Evolutionary conservation across 2,797 vertebrate species (phyloP), one percentile per base, ranked within the genome.

Genomic region (Lophotriccus pileatus): DNA sequence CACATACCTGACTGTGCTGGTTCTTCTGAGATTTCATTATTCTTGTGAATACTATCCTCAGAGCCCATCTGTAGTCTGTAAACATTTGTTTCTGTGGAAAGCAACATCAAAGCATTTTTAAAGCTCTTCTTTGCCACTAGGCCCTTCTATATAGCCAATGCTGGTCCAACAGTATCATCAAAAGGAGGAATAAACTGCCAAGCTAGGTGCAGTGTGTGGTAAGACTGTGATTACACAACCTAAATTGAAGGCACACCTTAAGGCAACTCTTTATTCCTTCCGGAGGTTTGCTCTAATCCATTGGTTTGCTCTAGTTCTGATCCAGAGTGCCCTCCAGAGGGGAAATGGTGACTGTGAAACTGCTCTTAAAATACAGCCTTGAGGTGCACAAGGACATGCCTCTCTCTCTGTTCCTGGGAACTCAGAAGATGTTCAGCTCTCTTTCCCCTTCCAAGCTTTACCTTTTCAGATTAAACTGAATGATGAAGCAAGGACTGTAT

Each of bases 221-320:
- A 59, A 79, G 24, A 1, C 1, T 63, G 47, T 28, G 10, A 39
- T 55, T 82, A 32, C 14, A 37, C n/a, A 67, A 20, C 23, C 32
- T 66, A 36, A 91, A 91, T 30, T 36, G 19, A 77, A 80, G 34
- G 28, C 37, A 67, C 14, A 11, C 5, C 44, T 66, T 47, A 52
- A 85, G 23, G 24, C 23, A 52, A 30, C 32, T 58, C 9, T 44
- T 27, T 11, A 7, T 27, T 2, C 6, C 36, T 80, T 60, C 67
- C 28, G 44, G 18, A 84, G 44, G 22, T 72, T 75, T 72, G 8
- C 21, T 49, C 27, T 22, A 7, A 44, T 14, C 22, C 5, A 3
- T n/a, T 56, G 32, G 7, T 55, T 81, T 67, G 25, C 28, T 80
- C 56, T 80, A 41, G 49, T 84, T 94, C 87, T 85, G 17, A 73